Evolutionary conservation across 2,113 vertebrate species (phyloP), one percentile per base, ranked within the genome.

Genomic region (Balaeniceps rex): DNA sequence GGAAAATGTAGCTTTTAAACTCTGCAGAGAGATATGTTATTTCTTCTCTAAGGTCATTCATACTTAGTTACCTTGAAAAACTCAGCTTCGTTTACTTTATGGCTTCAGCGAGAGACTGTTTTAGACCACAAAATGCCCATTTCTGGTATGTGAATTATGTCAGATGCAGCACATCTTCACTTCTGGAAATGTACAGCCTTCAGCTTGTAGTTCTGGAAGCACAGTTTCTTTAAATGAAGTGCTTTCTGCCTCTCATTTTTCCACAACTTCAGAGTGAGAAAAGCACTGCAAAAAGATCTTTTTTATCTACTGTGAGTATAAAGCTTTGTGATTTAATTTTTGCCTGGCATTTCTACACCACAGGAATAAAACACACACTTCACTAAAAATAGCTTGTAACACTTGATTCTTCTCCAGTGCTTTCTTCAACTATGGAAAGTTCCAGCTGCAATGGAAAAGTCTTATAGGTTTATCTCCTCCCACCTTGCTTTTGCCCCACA

Each of bases 11-110:
- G 78, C 93, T 96, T 94, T 96, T 89, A 66, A 94, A 86, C 49
- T 83, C 87, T 82, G 54, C 84, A 70, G 66, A 83, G 58, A 82
- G 86, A 47, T 23, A 23, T 33, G 63, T 83, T 82, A 68, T 77
- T 95, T 82, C 78, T 91, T 89, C 60, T 90, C 49, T 63, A 6
- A 93, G 95, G 81, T 95, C 91, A 63, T 34, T 69, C 29, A 25
- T 69, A 42, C 81, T 90, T 75, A 19, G 86, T 82, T 95, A 95
- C 95, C 89, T 96, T 86, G 76, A 68, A 69, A 83, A 94, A 89
- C 70, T 76, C 81, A 29, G 10, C 85, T 87, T 87, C 82, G 51
- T 93, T 88, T 90, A 86, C 86, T 90, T 89, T 8, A 26, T 85
- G 57, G 78, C 79, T 92, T 93, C 78, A 92, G 61, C 21, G 7